Evolutionary conservation across 2,797 vertebrate species (phyloP), one percentile per base, ranked within the genome.

Genomic region (Kryptopterus vitreolus): DNA sequence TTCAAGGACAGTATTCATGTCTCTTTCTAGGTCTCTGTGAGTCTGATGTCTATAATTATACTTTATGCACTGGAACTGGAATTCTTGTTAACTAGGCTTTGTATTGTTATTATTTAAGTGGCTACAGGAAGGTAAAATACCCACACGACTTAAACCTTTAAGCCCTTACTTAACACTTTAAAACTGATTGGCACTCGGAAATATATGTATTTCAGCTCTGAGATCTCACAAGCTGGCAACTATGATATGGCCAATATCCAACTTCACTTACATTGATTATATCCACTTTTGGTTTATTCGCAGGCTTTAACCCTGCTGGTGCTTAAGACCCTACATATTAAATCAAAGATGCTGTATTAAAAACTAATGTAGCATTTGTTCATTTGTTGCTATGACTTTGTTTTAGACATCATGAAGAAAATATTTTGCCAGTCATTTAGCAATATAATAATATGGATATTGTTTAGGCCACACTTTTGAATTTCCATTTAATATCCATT

Each of bases 241-340:
- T n/a, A 18, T 35, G n/a, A 46, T 58, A 63, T 31, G 65, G 22
- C 69, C 26, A 48, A 24, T 48, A 65, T 78, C 29, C 38, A 65
- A 4, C 22, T 52, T 38, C 59, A 48, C 12, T 38, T 2, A 35
- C 4, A 65, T 35, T 24, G 31, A 68, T 53, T 76, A 6, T 81
- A 70, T 33, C 22, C 26, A 61, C 31, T 59, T 29, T 63, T 80
- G n/a, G 3, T 80, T 75, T 76, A 69, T 76, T 77, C 3, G 33
- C 46, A 81, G 65, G 33, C 35, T 46, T 76, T 70, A n/a, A 35
- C 65, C 62, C 80, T 74, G 62, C 33, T 61, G 81, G 76, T 82
- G 68, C 75, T 63, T 33, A 81, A 70, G 33, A 33, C 4, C 12
- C 33, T 20, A 53, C 29, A 71, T 71, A 57, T 58, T 57, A 24